Evolutionary conservation across 2,888 invertebrate species (phyloP).

Genomic region (Drosophila atroscutellata): DNA sequence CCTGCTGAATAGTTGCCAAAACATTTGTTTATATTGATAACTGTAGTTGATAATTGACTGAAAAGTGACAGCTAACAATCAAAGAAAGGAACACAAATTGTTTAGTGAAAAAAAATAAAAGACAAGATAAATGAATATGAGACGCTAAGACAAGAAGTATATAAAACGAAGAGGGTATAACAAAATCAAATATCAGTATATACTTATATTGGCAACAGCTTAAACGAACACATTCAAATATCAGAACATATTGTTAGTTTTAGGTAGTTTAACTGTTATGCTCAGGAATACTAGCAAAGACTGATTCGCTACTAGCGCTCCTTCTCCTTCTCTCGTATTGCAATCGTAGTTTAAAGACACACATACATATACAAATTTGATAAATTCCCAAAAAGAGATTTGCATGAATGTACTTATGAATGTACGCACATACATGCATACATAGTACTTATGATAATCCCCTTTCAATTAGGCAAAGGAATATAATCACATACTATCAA

Average conservation of each 20-base stretch:
- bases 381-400: slow-evolving; percentile 6
- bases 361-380: slow-evolving; percentile 4
- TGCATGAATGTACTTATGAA: slow-evolving; percentile 34
- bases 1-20: background rate
- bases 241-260: background rate
- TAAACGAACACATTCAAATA: background rate
- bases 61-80: background rate
- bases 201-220: background rate
- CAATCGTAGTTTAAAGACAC: slow-evolving; percentile 5
- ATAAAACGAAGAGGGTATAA: no score
- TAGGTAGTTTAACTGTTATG: background rate
- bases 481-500: slow-evolving; percentile 8
- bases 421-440: slow-evolving; percentile 8
- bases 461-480: slow-evolving; percentile 5
- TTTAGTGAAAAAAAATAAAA: background rate
- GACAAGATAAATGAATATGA: background rate
- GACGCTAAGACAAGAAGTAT: background rate
- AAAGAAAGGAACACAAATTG: background rate
- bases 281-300: background rate
- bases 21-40: background rate
- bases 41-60: background rate
- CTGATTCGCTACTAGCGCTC: slow-evolving; percentile 5
- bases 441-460: slow-evolving; percentile 3
- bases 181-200: background rate
- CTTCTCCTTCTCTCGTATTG: slow-evolving; percentile 8